Percentiles rank a stretch among this genome's conserved stretches.
phyloP scores from a whole-genome alignment of 2,888 invertebrate genomes.

The Epistrophella euchroma region DNA sequence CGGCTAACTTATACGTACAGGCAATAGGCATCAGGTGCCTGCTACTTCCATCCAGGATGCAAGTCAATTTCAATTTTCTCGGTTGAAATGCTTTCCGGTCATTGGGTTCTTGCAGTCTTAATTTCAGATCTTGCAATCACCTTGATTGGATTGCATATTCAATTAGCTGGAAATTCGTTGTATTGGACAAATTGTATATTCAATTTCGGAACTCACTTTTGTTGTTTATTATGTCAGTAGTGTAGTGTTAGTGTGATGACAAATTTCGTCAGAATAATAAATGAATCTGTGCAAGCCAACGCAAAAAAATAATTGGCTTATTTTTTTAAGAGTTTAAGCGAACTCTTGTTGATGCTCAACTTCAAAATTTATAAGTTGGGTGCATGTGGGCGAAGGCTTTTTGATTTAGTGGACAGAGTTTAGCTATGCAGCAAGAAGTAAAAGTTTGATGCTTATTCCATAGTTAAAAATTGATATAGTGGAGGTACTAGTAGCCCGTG shows the following conservation, averaged over 20 bases:
- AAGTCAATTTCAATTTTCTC: slow-evolving; percentile 27
- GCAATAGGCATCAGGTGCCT: background rate
- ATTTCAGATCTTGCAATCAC: slow-evolving; percentile 37
- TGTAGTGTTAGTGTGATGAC: background rate
- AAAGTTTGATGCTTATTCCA: too few relatives aligned
- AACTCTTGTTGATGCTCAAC: too few relatives aligned
- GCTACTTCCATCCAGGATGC: slow-evolving; percentile 1
- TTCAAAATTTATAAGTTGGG: too few relatives aligned
- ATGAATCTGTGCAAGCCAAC: background rate
- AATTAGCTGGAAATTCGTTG: slow-evolving; percentile 44
- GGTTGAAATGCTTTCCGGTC: slow-evolving; percentile 23
- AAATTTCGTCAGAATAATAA: background rate
- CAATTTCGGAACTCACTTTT: slow-evolving; percentile 20
- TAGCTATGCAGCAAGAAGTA: too few relatives aligned
- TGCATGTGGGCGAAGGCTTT: too few relatives aligned
- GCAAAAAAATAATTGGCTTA: background rate
- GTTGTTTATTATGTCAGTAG: background rate
- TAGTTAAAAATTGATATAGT: too few relatives aligned
- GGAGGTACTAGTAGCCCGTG: too few relatives aligned
- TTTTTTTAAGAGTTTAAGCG: too few relatives aligned
- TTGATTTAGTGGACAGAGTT: too few relatives aligned
- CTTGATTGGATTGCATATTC: slow-evolving; percentile 67
- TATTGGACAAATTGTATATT: slow-evolving; percentile 28
- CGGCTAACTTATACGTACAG: background rate
- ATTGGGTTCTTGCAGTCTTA: slow-evolving; percentile 8